Evolutionary conservation across 2,797 vertebrate species (phyloP).

Genomic region (Calcarius lapponicus): DNA sequence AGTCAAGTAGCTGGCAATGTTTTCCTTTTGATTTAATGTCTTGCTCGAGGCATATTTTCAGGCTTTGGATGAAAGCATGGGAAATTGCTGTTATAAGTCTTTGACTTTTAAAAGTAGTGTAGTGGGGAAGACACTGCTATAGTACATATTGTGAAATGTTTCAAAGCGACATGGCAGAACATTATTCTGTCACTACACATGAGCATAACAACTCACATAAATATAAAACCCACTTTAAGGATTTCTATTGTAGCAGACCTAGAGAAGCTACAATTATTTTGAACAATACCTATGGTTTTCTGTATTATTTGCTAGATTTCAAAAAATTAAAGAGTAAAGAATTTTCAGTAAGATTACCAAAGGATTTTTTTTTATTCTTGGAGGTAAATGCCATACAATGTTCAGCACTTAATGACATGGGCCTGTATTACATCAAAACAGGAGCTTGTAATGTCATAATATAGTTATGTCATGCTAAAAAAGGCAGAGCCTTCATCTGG

Average conservation of each 20-base stretch:
- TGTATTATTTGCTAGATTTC: not conserved
- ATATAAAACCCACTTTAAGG: not conserved
- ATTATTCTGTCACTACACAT: not conserved
- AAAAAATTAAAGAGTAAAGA: not conserved
- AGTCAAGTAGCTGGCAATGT: conserved; percentile 60
- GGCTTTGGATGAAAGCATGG: conserved; percentile 54
- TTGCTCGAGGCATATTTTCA: conserved; percentile 58
- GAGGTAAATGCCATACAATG: not conserved
- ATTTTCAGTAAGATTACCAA: not conserved
- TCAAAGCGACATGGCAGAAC: conserved; percentile 16
- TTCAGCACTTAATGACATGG: not conserved
- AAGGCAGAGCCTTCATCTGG: not conserved
- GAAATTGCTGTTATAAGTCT: conserved; percentile 61
- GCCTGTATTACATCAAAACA: not conserved
- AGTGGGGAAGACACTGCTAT: not conserved
- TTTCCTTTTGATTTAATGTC: conserved; percentile 57
- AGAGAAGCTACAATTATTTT: not conserved
- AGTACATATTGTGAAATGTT: conserved; percentile 20
- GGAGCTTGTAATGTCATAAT: not conserved
- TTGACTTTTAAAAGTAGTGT: conserved; percentile 39
- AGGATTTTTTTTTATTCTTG: not conserved
- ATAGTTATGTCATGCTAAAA: not conserved
- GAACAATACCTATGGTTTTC: not conserved
- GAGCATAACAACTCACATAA: conserved; percentile 2
- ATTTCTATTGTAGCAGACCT: not conserved